Base-by-base conservation (phyloP, 2,888 invertebrate genomes). In the Andrena marginata region DNA sequence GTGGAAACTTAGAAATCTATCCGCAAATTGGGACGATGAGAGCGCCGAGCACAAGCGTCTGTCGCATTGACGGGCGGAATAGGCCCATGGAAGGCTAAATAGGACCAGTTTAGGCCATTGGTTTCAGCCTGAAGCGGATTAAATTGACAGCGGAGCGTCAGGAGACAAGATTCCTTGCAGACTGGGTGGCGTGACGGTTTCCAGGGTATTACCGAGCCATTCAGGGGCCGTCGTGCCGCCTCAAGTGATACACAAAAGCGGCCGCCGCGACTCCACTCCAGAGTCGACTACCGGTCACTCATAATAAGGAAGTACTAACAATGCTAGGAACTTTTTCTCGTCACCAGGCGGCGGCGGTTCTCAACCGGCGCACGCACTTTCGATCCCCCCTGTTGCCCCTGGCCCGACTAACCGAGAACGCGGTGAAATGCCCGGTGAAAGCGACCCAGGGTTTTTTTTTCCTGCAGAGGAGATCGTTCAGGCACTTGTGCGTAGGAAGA, bases 181-280 rank as follows among this genome's bases (percentile, higher is more conserved):
- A 79, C 72, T 65, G 82, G 78, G 84, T 84, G 84, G 84, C 84
- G 84, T 84, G 84, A 84, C 78, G 82, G 69, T 84, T 84, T 76
- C 75, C 84, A 84, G 82, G 80, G 85, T 78, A 82, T 80, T 76
- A 80, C 75, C 86, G 85, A 84, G 85, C 90, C 82, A 90, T 91
- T 91, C 88, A 91, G 71, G 63, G 83, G 75, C 78, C 77, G 86
- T 82, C 80, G 85, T 85, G 88, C 87, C 87, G 89, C 86, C 88
- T 91, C 90, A 91, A 91, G 90, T 91, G 91, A 90, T 89, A 87
- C 85, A 91, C 91, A 91, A 91, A 91, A 88, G 89, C 90, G 73
- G 56, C 85, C 79, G 85, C 82, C 77, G 77, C 81, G 80, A 78
- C 81, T 79, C 75, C 75, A 74, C 81, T 87, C 85, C 84, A 87